Percentiles rank a stretch among this genome's conserved stretches.
Evolutionary conservation across 2,113 vertebrate genomes (phyloP).

Genomic region (Tenrec ecaudatus): DNA sequence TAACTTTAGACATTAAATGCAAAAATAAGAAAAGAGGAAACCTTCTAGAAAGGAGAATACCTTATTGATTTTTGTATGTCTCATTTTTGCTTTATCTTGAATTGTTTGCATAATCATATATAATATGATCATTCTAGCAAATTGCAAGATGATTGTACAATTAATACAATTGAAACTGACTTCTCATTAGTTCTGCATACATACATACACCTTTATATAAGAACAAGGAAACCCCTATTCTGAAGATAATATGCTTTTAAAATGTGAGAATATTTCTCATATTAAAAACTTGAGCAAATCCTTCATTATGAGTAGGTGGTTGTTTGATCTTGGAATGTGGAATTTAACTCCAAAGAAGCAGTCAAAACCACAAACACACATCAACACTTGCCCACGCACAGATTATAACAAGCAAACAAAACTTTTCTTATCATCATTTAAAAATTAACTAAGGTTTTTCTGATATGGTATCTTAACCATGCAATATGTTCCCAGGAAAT

Average conservation of each 20-base stretch:
- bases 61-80: constrained; percentile 54
- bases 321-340: neutral
- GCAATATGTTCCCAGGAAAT: constrained; percentile 69
- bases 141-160: neutral
- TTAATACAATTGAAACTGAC: constrained; percentile 14
- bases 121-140: constrained; percentile 17
- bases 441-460: constrained; percentile 4
- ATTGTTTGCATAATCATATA: constrained; percentile 8
- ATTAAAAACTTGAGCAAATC: constrained; percentile 31
- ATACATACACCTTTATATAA: neutral
- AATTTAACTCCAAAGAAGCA: neutral
- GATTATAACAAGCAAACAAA: constrained; percentile 24
- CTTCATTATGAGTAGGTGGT: constrained; percentile 24
- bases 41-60: constrained; percentile 39
- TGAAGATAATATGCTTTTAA: neutral
- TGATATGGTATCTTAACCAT: neutral
- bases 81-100: constrained; percentile 7
- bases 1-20: constrained; percentile 50
- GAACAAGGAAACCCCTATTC: neutral
- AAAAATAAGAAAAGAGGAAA: constrained; percentile 26
- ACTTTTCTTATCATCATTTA: constrained; percentile 15
- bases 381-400: neutral
- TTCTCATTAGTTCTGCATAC: neutral
- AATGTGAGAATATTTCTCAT: neutral
- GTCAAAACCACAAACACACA: neutral